phyloP scores from a whole-genome alignment of 2,888 invertebrate genomes.

The Dynastes maya region DNA sequence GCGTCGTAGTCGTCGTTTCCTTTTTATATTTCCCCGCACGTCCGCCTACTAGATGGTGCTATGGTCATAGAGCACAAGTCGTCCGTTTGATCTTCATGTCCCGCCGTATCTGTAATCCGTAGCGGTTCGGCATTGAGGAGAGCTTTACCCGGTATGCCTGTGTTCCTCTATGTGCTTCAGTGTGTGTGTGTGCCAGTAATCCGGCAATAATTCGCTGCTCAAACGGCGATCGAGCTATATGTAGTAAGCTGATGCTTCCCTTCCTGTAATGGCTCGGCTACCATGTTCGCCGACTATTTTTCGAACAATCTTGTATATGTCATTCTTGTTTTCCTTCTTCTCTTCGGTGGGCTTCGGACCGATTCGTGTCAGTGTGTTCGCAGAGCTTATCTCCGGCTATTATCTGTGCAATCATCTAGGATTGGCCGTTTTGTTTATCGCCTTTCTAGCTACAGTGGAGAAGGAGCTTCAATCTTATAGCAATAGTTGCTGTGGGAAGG shows the following conservation, averaged over 20 bases:
- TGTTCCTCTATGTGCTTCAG: background rate
- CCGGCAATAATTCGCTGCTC: conserved; percentile 61
- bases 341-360: conserved; percentile 37
- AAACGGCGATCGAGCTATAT: conserved; percentile 39
- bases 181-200: conserved; percentile 55
- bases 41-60: conserved; percentile 35
- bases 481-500: background rate
- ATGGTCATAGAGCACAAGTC: conserved; percentile 43
- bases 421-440: conserved; percentile 47
- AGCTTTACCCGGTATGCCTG: conserved; percentile 12
- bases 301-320: conserved; percentile 45
- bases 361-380: conserved; percentile 49
- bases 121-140: conserved; percentile 12
- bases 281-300: conserved; percentile 23
- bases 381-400: conserved; percentile 55
- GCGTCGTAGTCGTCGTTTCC: background rate
- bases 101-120: conserved; percentile 56
- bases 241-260: conserved; percentile 36
- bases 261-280: conserved; percentile 8
- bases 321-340: conserved; percentile 45
- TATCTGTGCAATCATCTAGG: conserved; percentile 55
- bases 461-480: conserved; percentile 13
- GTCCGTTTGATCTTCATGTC: conserved; percentile 61
- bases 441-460: conserved; percentile 29
- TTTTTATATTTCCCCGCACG: conserved; percentile 41